Evolutionary conservation across 30 jellyfish, hydroid and myxozoan species (phyloP), one percentile per base, ranked within the genome.

Genomic region (Aurelia coerulea): DNA sequence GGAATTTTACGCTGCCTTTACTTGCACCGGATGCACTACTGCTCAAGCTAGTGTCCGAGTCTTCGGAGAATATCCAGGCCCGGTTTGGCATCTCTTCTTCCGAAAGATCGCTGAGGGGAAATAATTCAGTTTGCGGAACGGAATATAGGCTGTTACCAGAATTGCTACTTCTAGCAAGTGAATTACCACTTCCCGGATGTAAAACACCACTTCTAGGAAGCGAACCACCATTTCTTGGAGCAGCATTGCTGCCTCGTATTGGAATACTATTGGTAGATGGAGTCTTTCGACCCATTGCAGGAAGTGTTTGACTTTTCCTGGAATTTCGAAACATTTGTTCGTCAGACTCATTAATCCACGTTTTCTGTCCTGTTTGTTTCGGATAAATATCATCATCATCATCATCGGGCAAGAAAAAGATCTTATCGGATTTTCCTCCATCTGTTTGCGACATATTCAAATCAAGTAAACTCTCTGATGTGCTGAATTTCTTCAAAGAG

Each of bases 11-110:
- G 39, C 88, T 67, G 8, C 93, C 74, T 42, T 84, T 84, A 52
- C 92, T 83, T 12, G 83, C 85, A 15, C 72, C 89, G 18, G 93
- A 84, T 13, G 93, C 74, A 58, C 62, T 74, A 31, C 93, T 84
- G 73, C 93, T 84, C 62, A 73, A n/a, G 65, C 93, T 84, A 8
- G 93, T 74, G 58, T 84, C 93, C 31, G 93, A 84, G 58, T 84
- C 93, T 50, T 84, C 93, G 19, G 93, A 84, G 50, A 84, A 10
- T 29, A 37, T 73, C 93, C 93, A 84, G 50, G 62, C 80, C 14
- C 87, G 82, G 19, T 53, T 54, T 37, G 93, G 65, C 11, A 68
- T 68, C 9, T 84, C 93, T 23, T 84, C 93, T 32, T 84, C 93
- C 15, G 93, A 84, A 2, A 84, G 70, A 73, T 84, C 93, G 34